Evolutionary conservation across 2,113 vertebrate genomes (phyloP), one percentile per base, ranked within the genome.

Genomic region (Dromiciops gliroides): DNA sequence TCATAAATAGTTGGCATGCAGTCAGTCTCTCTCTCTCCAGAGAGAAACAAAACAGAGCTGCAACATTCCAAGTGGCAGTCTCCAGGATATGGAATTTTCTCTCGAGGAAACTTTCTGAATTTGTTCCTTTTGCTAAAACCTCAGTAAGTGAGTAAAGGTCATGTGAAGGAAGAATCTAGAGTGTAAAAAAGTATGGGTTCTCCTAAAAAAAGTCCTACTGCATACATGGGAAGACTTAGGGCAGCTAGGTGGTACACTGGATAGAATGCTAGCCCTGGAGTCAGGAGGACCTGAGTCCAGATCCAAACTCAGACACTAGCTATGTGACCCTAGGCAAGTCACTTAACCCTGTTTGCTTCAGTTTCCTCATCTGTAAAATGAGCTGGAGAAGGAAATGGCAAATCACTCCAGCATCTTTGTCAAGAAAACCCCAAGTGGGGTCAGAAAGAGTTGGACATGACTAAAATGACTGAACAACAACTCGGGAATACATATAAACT

Each of bases 1-100:
- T 75, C 67, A 75, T 10, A 67, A 91, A 53, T 3, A 48, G 37
- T 51, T 11, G 24, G 48, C 47, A 90, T 60, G 37, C 28, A 28
- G 51, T n/a, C 51, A 51, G 0, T 0, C 25, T 25, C 44, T 93
- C 56, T 83, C 83, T 48, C 56, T 83, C 89, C 51, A 19, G 12
- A 48, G 37, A 94, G 14, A 26, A 90, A 23, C 12, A 95, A 95
- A 94, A 47, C 2, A 95, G 25, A 50, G 48, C 0, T 1, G 31
- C 75, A 94, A 48, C 28, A 25, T 67, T 93, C 26, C 31, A 14
- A 89, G 47, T 51, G n/a, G 37, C 2, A 56, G 28, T 12, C 51
- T 75, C 90, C 67, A 52, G 51, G 67, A 96, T 19, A 53, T 0
- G 22, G 51, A 95, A 90, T 90, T 89, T 60, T 89, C 94, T 91